These are phyloP conservation scores for Spondyliosoma cantharus DNA, from an alignment of 2,797 vertebrate species.

Conservation along the genomic window DNA sequence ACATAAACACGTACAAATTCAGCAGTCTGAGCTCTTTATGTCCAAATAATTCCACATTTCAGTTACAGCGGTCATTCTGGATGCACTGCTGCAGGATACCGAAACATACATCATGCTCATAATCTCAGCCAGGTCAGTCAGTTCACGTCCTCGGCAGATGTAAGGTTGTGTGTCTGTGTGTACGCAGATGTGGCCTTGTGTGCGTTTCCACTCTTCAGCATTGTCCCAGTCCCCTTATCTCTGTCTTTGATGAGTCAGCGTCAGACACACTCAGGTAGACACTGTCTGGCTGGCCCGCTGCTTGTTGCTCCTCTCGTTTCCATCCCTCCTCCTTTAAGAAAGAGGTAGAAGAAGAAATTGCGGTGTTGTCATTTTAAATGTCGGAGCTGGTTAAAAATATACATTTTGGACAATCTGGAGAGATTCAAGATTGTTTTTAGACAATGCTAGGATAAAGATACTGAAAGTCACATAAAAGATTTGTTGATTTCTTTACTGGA, in stretches of 20 bases:
- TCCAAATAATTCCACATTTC: too few species aligned
- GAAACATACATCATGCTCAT: not conserved
- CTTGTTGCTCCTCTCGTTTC: constrained; percentile 37
- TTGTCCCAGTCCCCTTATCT: constrained; percentile 17
- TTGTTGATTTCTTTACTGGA: not conserved
- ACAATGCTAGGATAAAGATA: constrained; percentile 7
- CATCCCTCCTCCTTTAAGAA: not conserved
- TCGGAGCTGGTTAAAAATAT: constrained; percentile 18
- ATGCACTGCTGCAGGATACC: not conserved
- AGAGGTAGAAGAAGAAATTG: not conserved
- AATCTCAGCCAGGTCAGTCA: not conserved
- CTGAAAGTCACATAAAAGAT: constrained; percentile 3
- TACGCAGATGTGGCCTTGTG: not conserved
- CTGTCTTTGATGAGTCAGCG: constrained; percentile 56
- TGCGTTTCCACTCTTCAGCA: constrained; percentile 56
- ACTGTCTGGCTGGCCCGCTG: not conserved
- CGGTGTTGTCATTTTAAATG: constrained; percentile 23
- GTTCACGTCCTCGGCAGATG: constrained; percentile 31
- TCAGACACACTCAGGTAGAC: constrained; percentile 17
- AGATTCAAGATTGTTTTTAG: not conserved
- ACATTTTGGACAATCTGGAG: not conserved
- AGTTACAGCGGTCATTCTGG: not conserved
- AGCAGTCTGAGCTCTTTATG: too few species aligned
- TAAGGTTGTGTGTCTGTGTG: constrained; percentile 14
- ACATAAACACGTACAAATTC: too few species aligned